Base-by-base conservation (phyloP, 2,113 vertebrate species). In the Lamprologus lemairii region DNA sequence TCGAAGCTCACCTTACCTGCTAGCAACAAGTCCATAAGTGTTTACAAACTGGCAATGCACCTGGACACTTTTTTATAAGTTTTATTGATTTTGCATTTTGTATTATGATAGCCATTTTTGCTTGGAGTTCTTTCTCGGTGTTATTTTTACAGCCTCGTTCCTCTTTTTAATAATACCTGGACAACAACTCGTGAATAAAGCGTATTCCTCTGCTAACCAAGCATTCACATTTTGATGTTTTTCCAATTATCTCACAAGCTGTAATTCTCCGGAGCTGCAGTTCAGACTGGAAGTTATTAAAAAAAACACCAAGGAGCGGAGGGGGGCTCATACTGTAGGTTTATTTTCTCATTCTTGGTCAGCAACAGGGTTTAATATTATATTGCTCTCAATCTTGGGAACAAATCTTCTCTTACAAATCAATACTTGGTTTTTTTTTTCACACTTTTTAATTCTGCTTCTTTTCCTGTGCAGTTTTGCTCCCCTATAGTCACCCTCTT, bases 161-260 rank as follows among this genome's bases (percentile, higher is more conserved):
- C 37, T 86, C 84, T 83, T 60, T 75, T 85, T 47, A 88, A 85
- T 86, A 87, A 80, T 33, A 88, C 75, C 82, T 82, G 16, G 47
- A 79, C 82, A 83, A 13, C 12, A 16, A 49, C 58, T 92, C 28
- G 78, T 86, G 91, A 92, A 93, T 91, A 87, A 90, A 91, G 85
- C 23, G 31, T 9, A 28, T 84, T 82, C 82, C 73, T 86, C 68
- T 2, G 16, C 83, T 80, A 83, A 86, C 79, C n/a, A 9, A 80
- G 84, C 91, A 21, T 83, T 93, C 26, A 42, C 37, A 86, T 81
- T 88, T 80, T 84, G 91, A 91, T 92, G 87, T 90, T 91, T 93
- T 94, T 94, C 92, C 93, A 95, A 92, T 95, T 93, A 94, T 90
- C 91, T 86, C 83, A 54, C 82, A 80, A 87, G 87, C 91, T 91